Evolutionary conservation across 1,140 invertebrate genomes (phyloP), one percentile per base, ranked within the genome.

Genomic region (Drosophila ananassae): DNA sequence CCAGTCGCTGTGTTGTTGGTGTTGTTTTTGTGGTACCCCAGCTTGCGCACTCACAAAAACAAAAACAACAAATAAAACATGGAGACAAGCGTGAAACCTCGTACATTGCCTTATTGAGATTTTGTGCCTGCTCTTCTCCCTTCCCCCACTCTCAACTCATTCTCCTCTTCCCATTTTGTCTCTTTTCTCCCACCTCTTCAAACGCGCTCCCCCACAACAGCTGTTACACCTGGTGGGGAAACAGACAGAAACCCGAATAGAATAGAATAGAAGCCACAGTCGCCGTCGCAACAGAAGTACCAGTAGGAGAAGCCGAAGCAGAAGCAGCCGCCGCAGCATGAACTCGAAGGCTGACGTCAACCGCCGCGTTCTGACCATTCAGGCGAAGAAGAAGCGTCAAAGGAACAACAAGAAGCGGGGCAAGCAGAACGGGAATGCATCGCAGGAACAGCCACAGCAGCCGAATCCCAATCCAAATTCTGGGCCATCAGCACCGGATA

Each of bases 301-400:
- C 32, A 34, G 32, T 8, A 34, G 32, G 9, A 34, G 32, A 9
- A 34, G 34, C 34, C n/a, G 34, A 37, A 34, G 34, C 34, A 37
- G 34, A 37, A 73, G 53, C 52, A 64, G 47, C 59, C 28, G 59
- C 44, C 63, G 32, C 25, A 75, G 78, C 93, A 96, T 96, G 95
- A 96, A 95, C 94, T 94, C 95, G 92, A 96, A 96, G 94, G 95
- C 95, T 92, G 96, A 97, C 93, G 96, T 96, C 92, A 97, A 97
- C 93, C 95, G 96, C 92, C 94, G 96, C 90, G 96, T 97, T 91
- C 93, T 97, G 91, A 96, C 96, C 90, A 97, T 97, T 90, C 96
- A 97, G 93, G 96, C 96, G 68, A 97, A 97, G 93, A 97, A 97
- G 93, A 97, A 97, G 92, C 94, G 96, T 69, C 96, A 97, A 93